Percentiles rank a stretch among this genome's conserved stretches.
Conservation (phyloP, 2,888 invertebrate genomes). For the Coleophora flavipennella region DNA sequence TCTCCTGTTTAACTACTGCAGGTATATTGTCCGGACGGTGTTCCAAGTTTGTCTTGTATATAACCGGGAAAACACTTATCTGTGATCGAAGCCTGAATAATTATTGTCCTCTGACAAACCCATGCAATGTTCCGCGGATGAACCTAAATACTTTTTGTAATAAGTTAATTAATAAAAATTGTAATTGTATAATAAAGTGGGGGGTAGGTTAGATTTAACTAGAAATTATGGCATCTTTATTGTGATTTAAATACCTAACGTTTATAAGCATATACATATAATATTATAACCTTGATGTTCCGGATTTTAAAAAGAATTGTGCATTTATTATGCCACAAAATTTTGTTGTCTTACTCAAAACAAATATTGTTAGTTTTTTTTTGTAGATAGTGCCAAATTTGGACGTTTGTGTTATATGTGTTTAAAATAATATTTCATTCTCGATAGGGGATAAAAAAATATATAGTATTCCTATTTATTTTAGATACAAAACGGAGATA, state of each 20-base stretch:
- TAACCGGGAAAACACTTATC: no score
- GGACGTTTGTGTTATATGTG: no score
- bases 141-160: background rate
- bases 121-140: no score
- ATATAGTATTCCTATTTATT: conserved; percentile 3
- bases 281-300: background rate
- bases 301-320: conserved; percentile 11
- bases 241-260: conserved; percentile 9
- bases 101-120: no score
- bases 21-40: no score
- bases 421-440: background rate
- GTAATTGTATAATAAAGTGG: conserved; percentile 22
- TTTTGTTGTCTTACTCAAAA: background rate
- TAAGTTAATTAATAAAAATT: no score
- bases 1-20: no score
- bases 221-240: conserved; percentile 12
- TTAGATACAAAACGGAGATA: background rate
- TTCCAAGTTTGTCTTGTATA: no score
- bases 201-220: conserved; percentile 28
- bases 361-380: conserved; percentile 14
- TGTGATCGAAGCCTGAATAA: no score
- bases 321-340: conserved; percentile 20
- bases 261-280: no score
- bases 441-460: background rate
- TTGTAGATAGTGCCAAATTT: conserved; percentile 32